Conservation (phyloP, 2,113 vertebrate genomes). For the Catharus minimus region DNA sequence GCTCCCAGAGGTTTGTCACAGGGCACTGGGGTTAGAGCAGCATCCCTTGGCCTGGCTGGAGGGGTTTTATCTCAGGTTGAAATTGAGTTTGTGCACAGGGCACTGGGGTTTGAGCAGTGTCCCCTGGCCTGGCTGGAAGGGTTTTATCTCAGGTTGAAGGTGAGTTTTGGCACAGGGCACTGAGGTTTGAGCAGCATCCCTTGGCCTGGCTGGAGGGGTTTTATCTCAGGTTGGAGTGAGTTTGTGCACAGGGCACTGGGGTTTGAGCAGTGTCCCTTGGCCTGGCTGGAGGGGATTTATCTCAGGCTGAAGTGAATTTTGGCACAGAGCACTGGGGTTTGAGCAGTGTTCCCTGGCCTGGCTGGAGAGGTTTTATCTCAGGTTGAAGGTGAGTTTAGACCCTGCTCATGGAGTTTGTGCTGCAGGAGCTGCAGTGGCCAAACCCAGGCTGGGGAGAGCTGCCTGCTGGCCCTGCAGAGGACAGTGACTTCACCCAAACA, state of each 20-base stretch:
- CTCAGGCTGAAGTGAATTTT: neutral
- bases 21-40: too few relatives aligned
- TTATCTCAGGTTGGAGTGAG: too few relatives aligned
- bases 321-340: too few relatives aligned
- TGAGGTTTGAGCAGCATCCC: too few relatives aligned
- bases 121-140: neutral
- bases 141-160: neutral
- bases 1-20: accelerated
- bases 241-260: too few relatives aligned
- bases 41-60: too few relatives aligned
- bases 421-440: neutral
- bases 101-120: accelerated
- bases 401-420: accelerated
- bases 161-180: too few relatives aligned
- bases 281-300: neutral
- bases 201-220: too few relatives aligned
- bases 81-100: neutral
- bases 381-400: neutral
- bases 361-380: neutral
- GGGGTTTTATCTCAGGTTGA: too few relatives aligned
- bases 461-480: neutral
- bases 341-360: neutral
- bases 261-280: too few relatives aligned
- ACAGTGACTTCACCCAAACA: accelerated
- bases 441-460: neutral